A percentile compares a stretch with the other conserved stretches of the same genome.
Conservation (phyloP, 2,113 vertebrate genomes). For the Macquaria australasica region DNA sequence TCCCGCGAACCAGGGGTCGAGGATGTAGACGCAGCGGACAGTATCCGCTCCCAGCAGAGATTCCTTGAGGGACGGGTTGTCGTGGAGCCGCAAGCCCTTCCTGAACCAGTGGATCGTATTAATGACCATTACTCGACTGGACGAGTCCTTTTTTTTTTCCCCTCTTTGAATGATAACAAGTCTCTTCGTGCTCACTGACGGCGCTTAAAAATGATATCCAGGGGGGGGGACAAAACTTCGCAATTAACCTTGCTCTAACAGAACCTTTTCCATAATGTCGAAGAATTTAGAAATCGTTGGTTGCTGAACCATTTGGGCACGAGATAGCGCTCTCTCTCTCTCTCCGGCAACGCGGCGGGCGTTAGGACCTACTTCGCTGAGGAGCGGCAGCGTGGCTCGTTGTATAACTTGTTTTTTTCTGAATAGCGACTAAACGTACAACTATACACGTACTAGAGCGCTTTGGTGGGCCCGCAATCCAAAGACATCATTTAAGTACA, state of each 20-base stretch:
- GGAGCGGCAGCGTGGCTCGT: conserved; percentile 49
- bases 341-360: conserved; percentile 41
- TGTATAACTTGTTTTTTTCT: conserved; percentile 86
- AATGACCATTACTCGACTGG: conserved; percentile 90
- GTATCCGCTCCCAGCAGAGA: conserved; percentile 92
- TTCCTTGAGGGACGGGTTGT: conserved; percentile 95
- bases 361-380: conserved; percentile 74
- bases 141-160: conserved; percentile 46
- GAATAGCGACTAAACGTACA: conserved; percentile 54
- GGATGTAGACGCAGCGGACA: conserved; percentile 96
- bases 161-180: conserved; percentile 20
- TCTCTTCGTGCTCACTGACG: conserved; percentile 17
- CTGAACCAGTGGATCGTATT: conserved; percentile 99
- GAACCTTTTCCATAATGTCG: conserved; percentile 82
- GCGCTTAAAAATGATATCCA: not conserved
- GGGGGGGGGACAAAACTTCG: not conserved
- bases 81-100: conserved; percentile 98
- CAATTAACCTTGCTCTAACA: conserved; percentile 85
- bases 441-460: not conserved
- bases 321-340: conserved; percentile 39
- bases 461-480: fast-evolving
- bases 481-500: not conserved
- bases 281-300: conserved; percentile 50
- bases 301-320: conserved; percentile 77
- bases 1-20: conserved; percentile 98